Percentiles rank a stretch among this genome's conserved stretches.
Conservation (phyloP, 2,888 invertebrate genomes). For the Bhutanitis thaidina region DNA sequence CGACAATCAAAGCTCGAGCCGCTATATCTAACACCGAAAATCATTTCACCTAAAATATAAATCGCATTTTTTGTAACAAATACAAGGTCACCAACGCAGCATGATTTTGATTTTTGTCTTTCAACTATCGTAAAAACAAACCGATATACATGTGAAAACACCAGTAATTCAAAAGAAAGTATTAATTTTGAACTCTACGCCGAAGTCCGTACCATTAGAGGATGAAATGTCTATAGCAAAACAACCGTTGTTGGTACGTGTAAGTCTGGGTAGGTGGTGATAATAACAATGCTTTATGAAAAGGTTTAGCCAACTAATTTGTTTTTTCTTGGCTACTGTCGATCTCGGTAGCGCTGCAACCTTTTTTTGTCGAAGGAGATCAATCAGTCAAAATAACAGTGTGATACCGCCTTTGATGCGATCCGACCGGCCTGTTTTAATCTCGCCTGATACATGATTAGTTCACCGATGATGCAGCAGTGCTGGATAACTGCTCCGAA, state of each 20-base stretch:
- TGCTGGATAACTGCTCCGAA: conserved; percentile 67
- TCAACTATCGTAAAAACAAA: conserved; percentile 55
- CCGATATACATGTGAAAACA: conserved; percentile 31
- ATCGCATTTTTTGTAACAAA: conserved; percentile 67
- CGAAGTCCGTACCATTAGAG: conserved; percentile 33
- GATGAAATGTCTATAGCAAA: conserved; percentile 40
- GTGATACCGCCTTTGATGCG: conserved; percentile 79
- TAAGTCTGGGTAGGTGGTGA: conserved; percentile 70
- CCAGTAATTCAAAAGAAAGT: conserved; percentile 27
- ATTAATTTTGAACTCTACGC: conserved; percentile 49
- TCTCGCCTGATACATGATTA: conserved; percentile 77
- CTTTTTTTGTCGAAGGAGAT: conserved; percentile 74
- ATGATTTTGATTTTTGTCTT: conserved; percentile 78
- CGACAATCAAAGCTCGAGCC: conserved; percentile 77
- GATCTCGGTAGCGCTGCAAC: conserved; percentile 76
- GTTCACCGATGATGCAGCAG: conserved; percentile 77
- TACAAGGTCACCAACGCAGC: conserved; percentile 72
- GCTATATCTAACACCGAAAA: conserved; percentile 76
- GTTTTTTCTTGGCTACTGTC: conserved; percentile 79
- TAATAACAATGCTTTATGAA: conserved; percentile 78
- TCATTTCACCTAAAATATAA: conserved; percentile 68
- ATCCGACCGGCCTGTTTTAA: conserved; percentile 76
- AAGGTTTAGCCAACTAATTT: conserved; percentile 80
- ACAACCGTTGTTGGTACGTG: conserved; percentile 42
- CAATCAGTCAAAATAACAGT: conserved; percentile 81